These are phyloP conservation scores for Pelecanoides urinatrix DNA, from an alignment of 2,113 vertebrate species.

Conservation along the genomic window DNA sequence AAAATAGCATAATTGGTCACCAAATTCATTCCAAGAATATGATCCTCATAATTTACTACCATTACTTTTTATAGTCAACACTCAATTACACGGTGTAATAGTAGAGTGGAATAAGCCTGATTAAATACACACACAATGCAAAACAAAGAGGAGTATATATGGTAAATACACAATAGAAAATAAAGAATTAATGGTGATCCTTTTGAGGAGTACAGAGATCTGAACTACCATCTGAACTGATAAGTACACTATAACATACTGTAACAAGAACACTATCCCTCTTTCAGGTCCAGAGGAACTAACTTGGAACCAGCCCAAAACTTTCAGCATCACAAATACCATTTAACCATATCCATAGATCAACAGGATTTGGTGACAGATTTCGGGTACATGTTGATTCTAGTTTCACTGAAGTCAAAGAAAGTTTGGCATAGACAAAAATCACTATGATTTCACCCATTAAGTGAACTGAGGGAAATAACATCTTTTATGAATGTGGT, in stretches of 20 bases:
- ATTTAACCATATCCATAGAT: not conserved
- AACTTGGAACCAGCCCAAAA: not conserved
- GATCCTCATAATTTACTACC: not conserved
- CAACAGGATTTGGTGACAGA: not conserved
- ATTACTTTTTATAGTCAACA: not conserved
- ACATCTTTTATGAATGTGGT: not conserved
- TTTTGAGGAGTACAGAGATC: not conserved
- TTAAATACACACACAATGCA: not conserved
- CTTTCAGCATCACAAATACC: not conserved
- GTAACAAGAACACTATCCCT: not conserved
- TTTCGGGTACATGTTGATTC: not conserved
- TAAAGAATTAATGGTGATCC: not conserved
- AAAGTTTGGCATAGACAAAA: not conserved
- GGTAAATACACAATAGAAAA: not conserved
- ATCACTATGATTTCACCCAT: not conserved
- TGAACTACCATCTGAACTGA: not conserved
- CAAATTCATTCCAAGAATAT: not conserved
- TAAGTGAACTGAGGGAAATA: not conserved
- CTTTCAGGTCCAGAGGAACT: not conserved
- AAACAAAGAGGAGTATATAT: not conserved
- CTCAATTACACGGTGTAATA: not conserved
- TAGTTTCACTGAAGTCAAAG: not conserved
- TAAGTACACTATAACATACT: not conserved
- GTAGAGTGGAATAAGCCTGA: not conserved
- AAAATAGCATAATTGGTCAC: constrained; percentile 11